These are phyloP conservation scores for Ispidina lecontei DNA, from an alignment of 2,797 vertebrate species.

Conservation along the genomic window DNA sequence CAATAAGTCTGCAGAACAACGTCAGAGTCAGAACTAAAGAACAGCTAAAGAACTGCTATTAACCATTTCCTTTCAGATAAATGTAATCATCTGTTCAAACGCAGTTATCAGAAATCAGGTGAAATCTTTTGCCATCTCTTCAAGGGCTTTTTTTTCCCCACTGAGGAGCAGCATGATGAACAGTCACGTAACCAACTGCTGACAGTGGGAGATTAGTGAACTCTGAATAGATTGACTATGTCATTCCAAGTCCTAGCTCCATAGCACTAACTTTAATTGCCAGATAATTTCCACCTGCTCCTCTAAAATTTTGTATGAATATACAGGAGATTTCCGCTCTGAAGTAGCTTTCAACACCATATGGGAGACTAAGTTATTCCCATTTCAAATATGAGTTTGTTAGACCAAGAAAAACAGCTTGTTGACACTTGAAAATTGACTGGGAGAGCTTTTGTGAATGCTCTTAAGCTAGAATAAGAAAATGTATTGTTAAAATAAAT, in stretches of 20 bases:
- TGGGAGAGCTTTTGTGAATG: constrained; percentile 45
- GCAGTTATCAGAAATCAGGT: neutral
- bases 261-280: constrained; percentile 48
- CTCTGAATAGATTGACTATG: constrained; percentile 15
- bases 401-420: constrained; percentile 68
- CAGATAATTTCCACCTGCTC: constrained; percentile 67
- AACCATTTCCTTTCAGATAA: constrained; percentile 60
- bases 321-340: constrained; percentile 52
- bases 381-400: constrained; percentile 51
- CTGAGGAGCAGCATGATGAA: neutral
- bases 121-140: constrained; percentile 12
- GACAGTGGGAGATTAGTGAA: constrained; percentile 17
- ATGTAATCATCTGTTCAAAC: neutral
- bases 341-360: constrained; percentile 64
- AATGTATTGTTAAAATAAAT: constrained; percentile 30
- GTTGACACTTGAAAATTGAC: constrained; percentile 62
- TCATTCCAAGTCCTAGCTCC: constrained; percentile 47
- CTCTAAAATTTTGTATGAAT: constrained; percentile 51
- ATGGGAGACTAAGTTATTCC: constrained; percentile 67
- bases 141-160: neutral
- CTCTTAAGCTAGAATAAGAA: constrained; percentile 42
- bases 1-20: neutral
- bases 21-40: neutral
- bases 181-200: constrained; percentile 22
- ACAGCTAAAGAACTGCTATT: neutral